A percentile compares a stretch with the other conserved stretches of the same genome.
Conservation (phyloP, 2,113 vertebrate species). For the Brienomyrus longianalis region DNA sequence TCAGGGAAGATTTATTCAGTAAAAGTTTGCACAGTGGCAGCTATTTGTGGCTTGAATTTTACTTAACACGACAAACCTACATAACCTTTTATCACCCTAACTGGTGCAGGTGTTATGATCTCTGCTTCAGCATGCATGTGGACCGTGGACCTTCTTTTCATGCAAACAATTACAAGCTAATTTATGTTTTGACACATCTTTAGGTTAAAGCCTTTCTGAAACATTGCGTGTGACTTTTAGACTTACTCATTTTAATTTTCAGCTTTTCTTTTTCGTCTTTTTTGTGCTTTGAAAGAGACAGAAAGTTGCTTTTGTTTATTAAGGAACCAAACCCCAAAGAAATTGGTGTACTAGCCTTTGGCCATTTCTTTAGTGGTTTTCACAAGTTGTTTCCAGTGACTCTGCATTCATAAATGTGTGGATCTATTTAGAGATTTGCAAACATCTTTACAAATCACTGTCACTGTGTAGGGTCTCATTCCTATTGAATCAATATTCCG, state of each 20-base stretch:
- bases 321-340: background rate
- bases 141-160: background rate
- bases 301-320: background rate
- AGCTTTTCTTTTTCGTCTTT: background rate
- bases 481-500: background rate
- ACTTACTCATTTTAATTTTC: background rate
- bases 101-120: background rate
- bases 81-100: too few relatives aligned
- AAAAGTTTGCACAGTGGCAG: background rate
- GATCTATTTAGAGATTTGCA: background rate
- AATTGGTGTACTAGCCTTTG: background rate
- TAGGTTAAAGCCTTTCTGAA: background rate
- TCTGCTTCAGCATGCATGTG: background rate
- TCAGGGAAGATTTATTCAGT: background rate
- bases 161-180: background rate
- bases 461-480: background rate
- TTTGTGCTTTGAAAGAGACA: background rate
- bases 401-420: background rate
- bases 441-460: background rate
- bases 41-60: background rate
- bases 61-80: background rate
- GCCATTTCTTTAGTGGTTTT: too few relatives aligned
- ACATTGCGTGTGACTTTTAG: too few relatives aligned
- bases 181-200: background rate
- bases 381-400: background rate